Conservation (phyloP, 2,888 invertebrate genomes). For the Ormyrus rosae region DNA sequence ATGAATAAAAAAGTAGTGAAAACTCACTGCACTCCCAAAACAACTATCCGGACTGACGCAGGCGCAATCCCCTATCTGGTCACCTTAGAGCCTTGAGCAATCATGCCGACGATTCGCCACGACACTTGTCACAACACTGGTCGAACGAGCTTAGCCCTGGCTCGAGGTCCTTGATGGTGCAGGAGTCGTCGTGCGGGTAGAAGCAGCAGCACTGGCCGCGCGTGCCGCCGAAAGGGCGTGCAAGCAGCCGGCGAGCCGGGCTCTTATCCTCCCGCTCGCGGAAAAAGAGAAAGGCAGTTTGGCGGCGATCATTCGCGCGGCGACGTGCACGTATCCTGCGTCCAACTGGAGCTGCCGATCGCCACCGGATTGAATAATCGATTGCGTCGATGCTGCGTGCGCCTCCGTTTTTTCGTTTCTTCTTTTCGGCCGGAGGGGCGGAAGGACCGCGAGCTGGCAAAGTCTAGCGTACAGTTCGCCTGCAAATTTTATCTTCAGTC, state of each 20-base stretch:
- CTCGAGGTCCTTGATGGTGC: too few species aligned
- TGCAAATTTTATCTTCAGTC: too few species aligned
- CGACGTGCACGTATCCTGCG: neutral
- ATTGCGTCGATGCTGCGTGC: conserved; percentile 28
- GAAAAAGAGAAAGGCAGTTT: conserved; percentile 49
- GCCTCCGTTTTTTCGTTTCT: neutral
- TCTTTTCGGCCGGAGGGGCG: neutral
- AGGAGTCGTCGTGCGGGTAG: neutral
- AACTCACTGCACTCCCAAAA: too few species aligned
- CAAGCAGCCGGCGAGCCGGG: conserved; percentile 17
- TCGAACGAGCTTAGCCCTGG: too few species aligned
- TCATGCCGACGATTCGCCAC: too few species aligned
- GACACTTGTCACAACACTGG: too few species aligned
- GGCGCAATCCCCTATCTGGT: too few species aligned
- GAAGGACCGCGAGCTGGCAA: too few species aligned
- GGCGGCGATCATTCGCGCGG: neutral
- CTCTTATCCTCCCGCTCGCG: conserved; percentile 40
- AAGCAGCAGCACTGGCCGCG: neutral
- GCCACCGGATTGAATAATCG: conserved; percentile 39
- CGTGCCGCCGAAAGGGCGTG: conserved; percentile 30
- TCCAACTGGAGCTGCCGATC: conserved; percentile 11
- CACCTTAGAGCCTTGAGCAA: too few species aligned
- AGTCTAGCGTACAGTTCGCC: too few species aligned
- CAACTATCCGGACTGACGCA: too few species aligned
- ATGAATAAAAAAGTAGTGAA: too few species aligned